A percentile compares a stretch with the other conserved stretches of the same genome.
Evolutionary conservation across 1,140 invertebrate genomes (phyloP).

Genomic region (Agrypnia vestita): DNA sequence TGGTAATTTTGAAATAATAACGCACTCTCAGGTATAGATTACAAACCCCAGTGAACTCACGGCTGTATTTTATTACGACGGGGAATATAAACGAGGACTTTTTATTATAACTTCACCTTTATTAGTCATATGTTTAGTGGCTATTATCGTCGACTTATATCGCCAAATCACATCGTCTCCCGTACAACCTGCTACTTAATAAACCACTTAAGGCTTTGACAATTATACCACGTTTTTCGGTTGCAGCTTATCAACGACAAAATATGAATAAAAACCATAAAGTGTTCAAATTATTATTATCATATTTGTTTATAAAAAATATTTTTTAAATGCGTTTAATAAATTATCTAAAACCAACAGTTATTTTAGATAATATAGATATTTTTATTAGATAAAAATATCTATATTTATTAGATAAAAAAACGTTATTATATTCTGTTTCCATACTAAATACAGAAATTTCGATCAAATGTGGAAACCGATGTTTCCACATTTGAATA

Average conservation of each 20-base stretch:
- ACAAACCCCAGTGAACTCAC: not conserved
- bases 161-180: conserved; percentile 33
- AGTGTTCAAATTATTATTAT: too few relatives aligned
- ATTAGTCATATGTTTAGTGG: conserved; percentile 33
- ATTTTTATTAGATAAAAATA: too few relatives aligned
- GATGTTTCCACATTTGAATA: too few relatives aligned
- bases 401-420: too few relatives aligned
- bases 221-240: conserved; percentile 27
- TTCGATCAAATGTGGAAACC: too few relatives aligned
- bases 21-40: not conserved
- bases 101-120: conserved; percentile 37
- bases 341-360: too few relatives aligned
- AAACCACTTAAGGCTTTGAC: conserved; percentile 10
- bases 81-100: conserved; percentile 6
- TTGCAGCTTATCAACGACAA: not conserved
- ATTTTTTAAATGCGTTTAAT: too few relatives aligned
- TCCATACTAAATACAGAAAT: too few relatives aligned
- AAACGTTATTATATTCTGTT: too few relatives aligned
- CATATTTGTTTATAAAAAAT: not conserved
- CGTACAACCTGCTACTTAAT: conserved; percentile 28
- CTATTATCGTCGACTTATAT: conserved; percentile 26
- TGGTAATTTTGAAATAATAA: not conserved
- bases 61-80: conserved; percentile 19
- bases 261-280: not conserved
- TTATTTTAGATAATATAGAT: too few relatives aligned